Evolutionary conservation across 2,888 invertebrate genomes (phyloP), one percentile per base, ranked within the genome.

Genomic region (Trissoscelio sp.): DNA sequence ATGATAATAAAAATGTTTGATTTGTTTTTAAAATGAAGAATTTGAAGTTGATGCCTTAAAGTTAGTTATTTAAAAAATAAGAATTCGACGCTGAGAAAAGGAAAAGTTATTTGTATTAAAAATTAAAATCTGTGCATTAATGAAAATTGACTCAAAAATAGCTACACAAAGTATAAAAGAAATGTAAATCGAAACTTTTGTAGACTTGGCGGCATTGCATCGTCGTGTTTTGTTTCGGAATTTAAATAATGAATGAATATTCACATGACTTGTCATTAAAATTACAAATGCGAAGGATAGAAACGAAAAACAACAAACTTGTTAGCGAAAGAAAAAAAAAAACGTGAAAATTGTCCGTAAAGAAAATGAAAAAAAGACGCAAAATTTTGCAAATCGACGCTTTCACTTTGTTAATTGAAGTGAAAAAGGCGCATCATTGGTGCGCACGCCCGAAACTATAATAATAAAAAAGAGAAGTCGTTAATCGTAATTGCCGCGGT

Each of bases 401-500:
- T 69, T 57, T 69, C 44, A 18, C 58, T 57, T 22, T 24, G 51
- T 64, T 51, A 64, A 48, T 64, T 22, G 12, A 48, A 48, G 39
- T n/a, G 22, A 42, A 69, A 57, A 24, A 44, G n/a, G n/a, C 3
- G 18, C 28, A 48, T 58, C 37, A 37, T 24, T 39, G 3, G 2
- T 44, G 20, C 39, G 12, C 18, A 39, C n/a, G n/a, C n/a, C 42
- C 55, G n/a, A 39, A 57, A 67, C 44, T 28, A 24, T n/a, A 67
- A 20, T 7, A 44, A 67, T 55, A 44, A 67, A 24, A 48, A 34
- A 42, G 14, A 16, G 7, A 24, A 42, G 44, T 20, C 42, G 70
- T 73, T 42, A 53, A 73, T 72, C 39, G 37, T 62, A 62, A 73
- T 73, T 55, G 44, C 31, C 28, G 1, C 12, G n/a, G n/a, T n/a